Percentiles rank a stretch among this genome's conserved stretches.
These are phyloP conservation scores for Pemphigus obesinymphae DNA, from an alignment of 1,140 invertebrate species.

Conservation along the genomic window DNA sequence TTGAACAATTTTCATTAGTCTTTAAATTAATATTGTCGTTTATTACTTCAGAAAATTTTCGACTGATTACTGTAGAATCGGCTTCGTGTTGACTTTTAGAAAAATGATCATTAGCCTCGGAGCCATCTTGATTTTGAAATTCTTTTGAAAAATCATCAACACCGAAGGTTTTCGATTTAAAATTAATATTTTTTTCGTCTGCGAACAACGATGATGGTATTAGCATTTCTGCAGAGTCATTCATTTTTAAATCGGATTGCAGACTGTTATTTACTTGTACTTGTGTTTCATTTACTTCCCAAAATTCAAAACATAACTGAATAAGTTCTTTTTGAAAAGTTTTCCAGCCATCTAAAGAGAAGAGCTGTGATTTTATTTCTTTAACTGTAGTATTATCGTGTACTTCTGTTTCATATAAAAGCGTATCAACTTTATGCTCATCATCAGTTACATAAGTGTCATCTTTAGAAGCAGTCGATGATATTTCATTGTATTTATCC, in stretches of 20 bases:
- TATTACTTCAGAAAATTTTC: neutral
- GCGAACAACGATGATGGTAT: neutral
- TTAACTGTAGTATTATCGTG: neutral
- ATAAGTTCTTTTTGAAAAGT: slow-evolving; percentile 13
- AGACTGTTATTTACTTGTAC: neutral
- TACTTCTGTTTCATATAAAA: neutral
- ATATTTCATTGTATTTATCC: neutral
- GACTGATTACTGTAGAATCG: neutral
- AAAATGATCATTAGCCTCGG: neutral
- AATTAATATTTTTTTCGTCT: neutral
- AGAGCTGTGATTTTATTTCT: neutral
- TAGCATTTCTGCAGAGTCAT: neutral
- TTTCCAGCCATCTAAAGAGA: neutral
- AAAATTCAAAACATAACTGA: slow-evolving; percentile 14
- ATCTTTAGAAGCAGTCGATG: neutral
- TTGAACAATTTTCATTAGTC: neutral
- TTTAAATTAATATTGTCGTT: neutral
- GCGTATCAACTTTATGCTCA: neutral
- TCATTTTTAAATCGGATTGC: neutral
- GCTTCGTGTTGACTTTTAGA: neutral
- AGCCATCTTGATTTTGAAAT: neutral
- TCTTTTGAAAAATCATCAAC: neutral
- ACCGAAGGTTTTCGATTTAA: neutral
- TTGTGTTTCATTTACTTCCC: slow-evolving; percentile 21
- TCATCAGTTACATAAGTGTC: too few species aligned